Base-by-base conservation (phyloP, 1,140 invertebrate genomes). In the Luehdorfia chinensis region DNA sequence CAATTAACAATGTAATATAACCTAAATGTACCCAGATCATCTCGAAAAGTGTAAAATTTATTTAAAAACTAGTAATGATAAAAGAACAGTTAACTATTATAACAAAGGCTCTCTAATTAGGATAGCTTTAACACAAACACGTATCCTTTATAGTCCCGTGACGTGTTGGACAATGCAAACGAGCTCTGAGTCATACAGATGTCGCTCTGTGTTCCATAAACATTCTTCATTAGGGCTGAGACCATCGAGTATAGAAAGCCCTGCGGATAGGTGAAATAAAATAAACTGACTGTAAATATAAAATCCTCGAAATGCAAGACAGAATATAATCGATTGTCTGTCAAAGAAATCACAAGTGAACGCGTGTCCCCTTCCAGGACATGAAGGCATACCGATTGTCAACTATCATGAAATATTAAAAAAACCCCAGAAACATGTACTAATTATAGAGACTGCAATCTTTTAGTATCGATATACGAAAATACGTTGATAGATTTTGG, bases 101-200 rank as follows among this genome's bases (percentile, higher is more conserved):
- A n/a, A n/a, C n/a, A n/a, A n/a, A n/a, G n/a, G n/a, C n/a, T n/a
- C n/a, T n/a, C n/a, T n/a, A n/a, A n/a, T n/a, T n/a, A n/a, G n/a
- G n/a, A n/a, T n/a, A n/a, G n/a, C n/a, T n/a, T n/a, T n/a, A 37
- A 13, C 4, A 37, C 34, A 7, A 37, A 37, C 18, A 36, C 16
- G 15, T 1, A n/a, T 8, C 15, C 0, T 18, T 15, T 16, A 33
- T 21, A 16, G 11, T 15, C 13, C 15, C 49, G 51, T 58, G 41
- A 53, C 61, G 50, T 49, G 14, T 39, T 21, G 19, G 43, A 47
- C 33, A 55, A 33, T 58, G 57, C 11, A 59, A 55, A 58, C 52
- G 47, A n/a, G 32, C 36, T 8, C 18, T 11, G 9, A 32, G 39
- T 36, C 45, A 34, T 43, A 55, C 48, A 59, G 47, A 50, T 51